Evolutionary conservation across 2,888 invertebrate species (phyloP).

Genomic region (Brenthis hecate): DNA sequence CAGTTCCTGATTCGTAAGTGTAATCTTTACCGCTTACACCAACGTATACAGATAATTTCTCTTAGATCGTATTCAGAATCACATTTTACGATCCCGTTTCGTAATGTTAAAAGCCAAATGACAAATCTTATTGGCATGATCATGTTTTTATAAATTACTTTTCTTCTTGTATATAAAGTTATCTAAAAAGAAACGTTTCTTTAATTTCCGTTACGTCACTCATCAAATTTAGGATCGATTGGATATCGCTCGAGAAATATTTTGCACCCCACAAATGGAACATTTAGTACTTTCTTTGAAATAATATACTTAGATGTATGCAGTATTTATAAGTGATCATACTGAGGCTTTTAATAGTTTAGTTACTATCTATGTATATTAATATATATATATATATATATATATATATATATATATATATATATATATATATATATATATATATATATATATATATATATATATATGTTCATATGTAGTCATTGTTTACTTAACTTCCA

Average conservation of each 20-base stretch:
- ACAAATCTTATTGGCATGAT: constrained; percentile 20
- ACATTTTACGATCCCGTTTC: background rate
- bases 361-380: too few relatives aligned
- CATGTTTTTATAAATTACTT: constrained; percentile 20
- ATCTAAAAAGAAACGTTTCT: constrained; percentile 60
- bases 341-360: too few relatives aligned
- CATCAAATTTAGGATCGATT: constrained; percentile 76
- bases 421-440: too few relatives aligned
- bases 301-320: constrained; percentile 22
- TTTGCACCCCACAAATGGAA: constrained; percentile 33
- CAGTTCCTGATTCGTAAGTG: too few relatives aligned
- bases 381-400: too few relatives aligned
- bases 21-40: too few relatives aligned
- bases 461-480: too few relatives aligned
- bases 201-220: constrained; percentile 82
- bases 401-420: too few relatives aligned
- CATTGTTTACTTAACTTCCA: too few relatives aligned
- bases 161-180: constrained; percentile 32
- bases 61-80: too few relatives aligned
- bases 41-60: too few relatives aligned
- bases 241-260: constrained; percentile 68
- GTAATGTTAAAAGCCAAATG: constrained; percentile 9
- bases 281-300: constrained; percentile 28
- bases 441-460: too few relatives aligned
- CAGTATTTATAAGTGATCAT: background rate